Evolutionary conservation across 2,888 invertebrate species (phyloP), one percentile per base, ranked within the genome.

Genomic region (Hypselothyrea guttata): DNA sequence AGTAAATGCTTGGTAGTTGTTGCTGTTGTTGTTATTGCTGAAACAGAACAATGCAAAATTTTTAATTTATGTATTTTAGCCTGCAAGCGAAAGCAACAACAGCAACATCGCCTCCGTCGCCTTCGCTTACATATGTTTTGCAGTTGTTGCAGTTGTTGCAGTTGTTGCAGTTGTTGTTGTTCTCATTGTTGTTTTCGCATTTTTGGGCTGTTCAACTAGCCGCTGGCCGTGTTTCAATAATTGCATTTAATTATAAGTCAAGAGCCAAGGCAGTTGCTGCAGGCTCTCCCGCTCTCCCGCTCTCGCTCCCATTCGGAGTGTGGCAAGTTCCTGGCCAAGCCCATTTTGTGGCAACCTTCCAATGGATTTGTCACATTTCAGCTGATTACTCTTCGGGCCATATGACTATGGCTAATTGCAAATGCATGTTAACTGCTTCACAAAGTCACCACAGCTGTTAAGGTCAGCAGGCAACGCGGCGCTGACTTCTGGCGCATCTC

Each of bases 161-260:
- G 38, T 55, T 69, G 52, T 49, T 55, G 54, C 51, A 46, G 45
- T 34, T 52, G 48, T 55, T 58, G 47, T 64, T 55, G 52, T 65
- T 46, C 37, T 27, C 18, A 44, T 45, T 51, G 38, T 48, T 64
- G 47, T 51, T 48, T n/a, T 18, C 40, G 46, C n/a, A 55, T 56
- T 60, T 69, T 60, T 59, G 58, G 63, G 51, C 57, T 65, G 54
- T 53, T 60, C 66, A 59, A 35, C 30, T 61, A 65, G 75, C 83
- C 77, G 73, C 76, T 73, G 82, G 86, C 86, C 54, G 54, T 47
- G 63, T 84, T 86, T 85, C 84, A 83, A 86, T 88, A 88, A 87
- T 87, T 87, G 86, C 87, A 86, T 86, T 87, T 87, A 87, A 87
- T 87, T 88, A 87, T 79, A 82, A 84, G 71, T 72, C 75, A 73